Conservation (phyloP, 2,797 vertebrate species). For the Thaleichthys pacificus region DNA sequence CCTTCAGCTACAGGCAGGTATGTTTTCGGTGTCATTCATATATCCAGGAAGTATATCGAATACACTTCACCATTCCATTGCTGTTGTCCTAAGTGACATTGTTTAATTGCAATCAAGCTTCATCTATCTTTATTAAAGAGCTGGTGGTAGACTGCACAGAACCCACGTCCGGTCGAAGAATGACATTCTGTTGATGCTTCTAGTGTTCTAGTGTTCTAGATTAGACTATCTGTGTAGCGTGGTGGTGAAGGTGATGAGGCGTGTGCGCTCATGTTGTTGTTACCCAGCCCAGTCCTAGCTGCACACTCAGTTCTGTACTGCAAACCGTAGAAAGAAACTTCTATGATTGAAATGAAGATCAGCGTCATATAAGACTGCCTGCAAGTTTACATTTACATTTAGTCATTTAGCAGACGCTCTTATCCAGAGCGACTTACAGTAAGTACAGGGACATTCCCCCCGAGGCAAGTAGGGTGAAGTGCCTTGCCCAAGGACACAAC, state of each 20-base stretch:
- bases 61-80: background rate
- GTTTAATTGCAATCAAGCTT: background rate
- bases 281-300: background rate
- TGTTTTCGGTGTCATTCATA: too few relatives aligned
- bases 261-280: conserved; percentile 9
- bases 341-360: too few relatives aligned
- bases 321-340: too few relatives aligned
- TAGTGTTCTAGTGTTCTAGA: background rate
- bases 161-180: background rate
- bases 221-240: background rate
- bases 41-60: background rate
- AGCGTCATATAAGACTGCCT: too few relatives aligned
- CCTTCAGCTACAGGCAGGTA: too few relatives aligned
- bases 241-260: conserved; percentile 3
- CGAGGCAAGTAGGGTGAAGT: too few relatives aligned
- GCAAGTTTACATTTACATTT: too few relatives aligned
- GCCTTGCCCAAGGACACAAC: too few relatives aligned
- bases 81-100: too few relatives aligned
- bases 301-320: background rate
- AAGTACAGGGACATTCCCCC: too few relatives aligned
- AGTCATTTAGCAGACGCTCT: too few relatives aligned
- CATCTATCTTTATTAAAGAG: background rate
- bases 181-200: background rate
- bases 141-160: background rate
- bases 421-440: too few relatives aligned